phyloP scores from a whole-genome alignment of 2,797 vertebrate species.

The Hyperoplus lanceolatus region DNA sequence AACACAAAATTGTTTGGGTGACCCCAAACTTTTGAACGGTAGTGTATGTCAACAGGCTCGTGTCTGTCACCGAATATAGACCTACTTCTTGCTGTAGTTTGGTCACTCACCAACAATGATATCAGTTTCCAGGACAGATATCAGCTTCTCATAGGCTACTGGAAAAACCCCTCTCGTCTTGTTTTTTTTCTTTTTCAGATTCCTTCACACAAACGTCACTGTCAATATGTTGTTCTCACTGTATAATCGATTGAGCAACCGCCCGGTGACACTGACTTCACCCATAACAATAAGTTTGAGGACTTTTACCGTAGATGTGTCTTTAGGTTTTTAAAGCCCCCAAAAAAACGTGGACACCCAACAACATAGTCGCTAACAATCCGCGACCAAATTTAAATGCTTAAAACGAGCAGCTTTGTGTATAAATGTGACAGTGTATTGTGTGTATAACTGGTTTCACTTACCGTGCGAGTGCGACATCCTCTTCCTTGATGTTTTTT shows the following conservation, averaged over 20 bases:
- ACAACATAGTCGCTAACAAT: not conserved
- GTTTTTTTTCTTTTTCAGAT: not conserved
- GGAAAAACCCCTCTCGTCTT: not conserved
- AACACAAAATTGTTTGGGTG: too few species aligned
- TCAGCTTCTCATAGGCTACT: not conserved
- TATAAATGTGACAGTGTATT: accelerated
- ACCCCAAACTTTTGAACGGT: too few species aligned
- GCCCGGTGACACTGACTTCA: slow-evolving; percentile 23
- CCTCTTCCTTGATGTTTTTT: slow-evolving; percentile 46
- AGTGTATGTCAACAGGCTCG: slow-evolving; percentile 26
- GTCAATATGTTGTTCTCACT: not conserved
- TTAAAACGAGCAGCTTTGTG: accelerated
- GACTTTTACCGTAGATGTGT: not conserved
- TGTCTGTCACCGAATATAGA: not conserved
- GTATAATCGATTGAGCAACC: not conserved
- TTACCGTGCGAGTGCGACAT: slow-evolving; percentile 57
- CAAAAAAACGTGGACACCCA: not conserved
- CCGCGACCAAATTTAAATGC: accelerated
- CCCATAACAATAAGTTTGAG: slow-evolving; percentile 24
- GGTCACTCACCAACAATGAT: not conserved
- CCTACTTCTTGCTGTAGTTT: too few species aligned
- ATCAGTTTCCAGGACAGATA: slow-evolving; percentile 8
- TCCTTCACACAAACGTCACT: not conserved
- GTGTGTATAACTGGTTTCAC: slow-evolving; percentile 1
- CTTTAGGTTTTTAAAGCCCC: not conserved